Evolutionary conservation across 1,140 invertebrate species (phyloP).

Genomic region (Drosophila malerkotliana): DNA sequence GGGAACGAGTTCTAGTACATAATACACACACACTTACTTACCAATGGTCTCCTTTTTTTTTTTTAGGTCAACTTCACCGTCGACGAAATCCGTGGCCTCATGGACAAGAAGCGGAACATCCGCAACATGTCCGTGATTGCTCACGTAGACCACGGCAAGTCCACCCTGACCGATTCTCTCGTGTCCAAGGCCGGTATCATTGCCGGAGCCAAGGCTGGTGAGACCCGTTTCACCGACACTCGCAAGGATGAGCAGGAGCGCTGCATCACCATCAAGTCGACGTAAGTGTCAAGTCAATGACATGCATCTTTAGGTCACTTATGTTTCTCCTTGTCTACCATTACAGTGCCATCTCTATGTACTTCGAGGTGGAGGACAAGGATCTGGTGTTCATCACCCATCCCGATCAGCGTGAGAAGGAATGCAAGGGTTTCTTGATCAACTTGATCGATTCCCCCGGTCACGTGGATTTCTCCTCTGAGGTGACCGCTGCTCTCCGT

Average conservation of each 20-base stretch:
- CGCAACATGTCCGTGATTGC: constrained; percentile 99
- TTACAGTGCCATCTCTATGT: constrained; percentile 98
- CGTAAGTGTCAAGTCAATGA: constrained; percentile 88
- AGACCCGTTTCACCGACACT: constrained; percentile 99
- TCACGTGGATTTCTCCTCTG: constrained; percentile 99
- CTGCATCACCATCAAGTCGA: constrained; percentile 99
- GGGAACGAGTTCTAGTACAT: constrained; percentile 21
- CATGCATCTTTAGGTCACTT: neutral
- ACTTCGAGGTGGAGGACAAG: constrained; percentile 96
- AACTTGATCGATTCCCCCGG: constrained; percentile 99
- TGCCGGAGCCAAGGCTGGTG: constrained; percentile 98
- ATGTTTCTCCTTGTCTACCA: neutral
- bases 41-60: constrained; percentile 10
- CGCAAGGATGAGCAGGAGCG: constrained; percentile 99
- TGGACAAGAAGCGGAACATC: constrained; percentile 99
- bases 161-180: constrained; percentile 99
- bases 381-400: constrained; percentile 96
- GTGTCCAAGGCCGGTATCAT: constrained; percentile 99
- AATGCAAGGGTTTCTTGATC: constrained; percentile 98
- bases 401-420: constrained; percentile 94
- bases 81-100: constrained; percentile 99
- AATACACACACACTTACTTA: neutral
- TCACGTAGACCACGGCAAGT: constrained; percentile 99
- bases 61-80: constrained; percentile 99
- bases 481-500: constrained; percentile 99